Evolutionary conservation across 2,113 vertebrate species (phyloP), one percentile per base, ranked within the genome.

Genomic region (Eptesicus fuscus): DNA sequence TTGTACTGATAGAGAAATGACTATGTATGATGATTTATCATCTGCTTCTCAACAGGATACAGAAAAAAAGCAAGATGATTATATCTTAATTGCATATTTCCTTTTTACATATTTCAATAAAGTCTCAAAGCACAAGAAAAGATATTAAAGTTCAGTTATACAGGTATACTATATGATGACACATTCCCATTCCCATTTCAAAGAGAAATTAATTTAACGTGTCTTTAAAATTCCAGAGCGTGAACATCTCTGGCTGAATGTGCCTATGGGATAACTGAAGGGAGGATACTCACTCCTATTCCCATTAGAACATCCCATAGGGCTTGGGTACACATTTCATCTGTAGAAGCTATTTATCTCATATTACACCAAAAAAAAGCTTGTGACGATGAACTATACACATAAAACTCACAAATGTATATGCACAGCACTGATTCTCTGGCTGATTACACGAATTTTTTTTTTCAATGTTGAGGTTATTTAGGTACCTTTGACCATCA

Each of bases 1-100:
- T 93, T 95, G 65, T 93, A 80, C 94, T 96, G 91, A 94, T 61
- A 73, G 49, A 90, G 70, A 88, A 97, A 94, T 97, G 90, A 85
- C 59, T 98, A 63, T 85, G 91, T 78, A 76, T 91, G 89, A 85
- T 56, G 94, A 25, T 1, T 17, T 61, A 4, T 97, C 47, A 4
- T 84, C 14, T 85, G 76, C 18, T 70, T 90, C 95, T 96, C 96
- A 95, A 84, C 35, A 96, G 94, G 90, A 94, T 91, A 42, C 76
- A 92, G 17, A 65, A 90, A 9, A 7, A 7, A 96, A 94, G n/a
- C 44, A 91, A 89, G 76, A 76, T 73, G 95, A 96, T 88, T 92
- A 22, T 63, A 74, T 94, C 71, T 71, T 78, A 83, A 40, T 92
- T 44, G 30, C 59, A 77, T 95, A 0, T 96, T 93, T 97, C 79